Evolutionary conservation across 2,113 vertebrate genomes (phyloP), one percentile per base, ranked within the genome.

Genomic region (Sylvia atricapilla): DNA sequence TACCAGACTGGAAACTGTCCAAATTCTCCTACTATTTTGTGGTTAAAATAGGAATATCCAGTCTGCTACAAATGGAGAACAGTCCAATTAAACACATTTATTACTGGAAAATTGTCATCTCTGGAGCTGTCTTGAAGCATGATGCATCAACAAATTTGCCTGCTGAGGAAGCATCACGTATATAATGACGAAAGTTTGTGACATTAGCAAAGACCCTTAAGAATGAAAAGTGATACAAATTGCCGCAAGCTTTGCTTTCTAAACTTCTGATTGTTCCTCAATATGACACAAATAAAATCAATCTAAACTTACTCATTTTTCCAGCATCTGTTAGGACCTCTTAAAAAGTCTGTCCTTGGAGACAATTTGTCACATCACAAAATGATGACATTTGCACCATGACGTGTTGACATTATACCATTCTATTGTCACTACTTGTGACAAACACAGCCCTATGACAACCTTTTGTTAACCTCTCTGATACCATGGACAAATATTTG

Each of bases 161-260:
- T 76, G 73, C 62, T 89, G 78, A 79, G 66, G 27, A 93, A 87
- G 62, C 41, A 60, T 92, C 93, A 49, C 1, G 2, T 77, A 53
- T 60, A 47, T 55, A 80, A 64, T 62, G 56, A 89, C 81, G 87
- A 14, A 90, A 95, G 84, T 64, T 76, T 82, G 47, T 84, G 92
- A 88, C 90, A 95, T 81, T 89, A 78, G 44, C 68, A 75, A 88
- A 92, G 95, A 95, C 33, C 56, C 52, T 81, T 74, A 87, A 95
- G 64, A 89, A 88, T 64, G 56, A 88, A 77, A 84, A 93, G 56
- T 17, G 73, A 90, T 93, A 90, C 21, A 88, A 94, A 94, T 6
- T 70, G 75, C 82, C 88, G 43, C 64, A 88, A 94, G 85, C 72
- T 92, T 90, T 86, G 35, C 60, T 90, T 93, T 86, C 79, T 67